phyloP scores from a whole-genome alignment of 1,140 invertebrate genomes.

The Ostrea denselamellosa region DNA sequence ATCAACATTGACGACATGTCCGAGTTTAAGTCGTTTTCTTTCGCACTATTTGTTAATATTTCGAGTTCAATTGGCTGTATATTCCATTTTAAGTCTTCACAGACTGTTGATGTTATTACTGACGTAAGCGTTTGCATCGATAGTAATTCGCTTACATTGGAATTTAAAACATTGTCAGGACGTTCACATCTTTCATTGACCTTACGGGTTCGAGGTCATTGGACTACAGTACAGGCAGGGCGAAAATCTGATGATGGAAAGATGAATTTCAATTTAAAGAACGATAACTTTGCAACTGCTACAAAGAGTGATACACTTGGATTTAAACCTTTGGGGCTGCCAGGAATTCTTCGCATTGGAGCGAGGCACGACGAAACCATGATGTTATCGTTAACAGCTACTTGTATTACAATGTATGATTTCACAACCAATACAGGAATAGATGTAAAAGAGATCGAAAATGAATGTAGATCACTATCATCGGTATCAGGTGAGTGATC shows the following conservation, averaged over 20 bases:
- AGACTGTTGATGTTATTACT: background rate
- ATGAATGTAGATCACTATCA: background rate
- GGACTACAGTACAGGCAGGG: background rate
- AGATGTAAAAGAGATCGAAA: background rate
- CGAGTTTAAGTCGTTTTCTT: slow-evolving; percentile 39
- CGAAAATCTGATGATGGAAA: background rate
- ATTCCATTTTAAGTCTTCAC: background rate
- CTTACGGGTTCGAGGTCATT: background rate
- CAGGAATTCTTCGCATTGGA: slow-evolving; percentile 13
- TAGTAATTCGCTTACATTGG: background rate
- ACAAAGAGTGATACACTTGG: background rate
- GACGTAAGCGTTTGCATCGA: slow-evolving; percentile 22
- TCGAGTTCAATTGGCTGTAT: background rate
- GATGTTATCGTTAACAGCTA: background rate
- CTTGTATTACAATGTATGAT: background rate
- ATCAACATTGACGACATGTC: background rate
- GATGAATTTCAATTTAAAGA: background rate
- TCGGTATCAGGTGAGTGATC: background rate
- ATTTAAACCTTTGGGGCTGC: background rate
- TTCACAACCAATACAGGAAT: background rate
- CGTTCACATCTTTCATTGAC: background rate
- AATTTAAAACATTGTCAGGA: background rate
- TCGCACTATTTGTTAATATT: background rate
- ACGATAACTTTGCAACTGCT: background rate
- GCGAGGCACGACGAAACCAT: background rate